Conservation (phyloP, 2,888 invertebrate species). For the Ceriagrion tenellum region DNA sequence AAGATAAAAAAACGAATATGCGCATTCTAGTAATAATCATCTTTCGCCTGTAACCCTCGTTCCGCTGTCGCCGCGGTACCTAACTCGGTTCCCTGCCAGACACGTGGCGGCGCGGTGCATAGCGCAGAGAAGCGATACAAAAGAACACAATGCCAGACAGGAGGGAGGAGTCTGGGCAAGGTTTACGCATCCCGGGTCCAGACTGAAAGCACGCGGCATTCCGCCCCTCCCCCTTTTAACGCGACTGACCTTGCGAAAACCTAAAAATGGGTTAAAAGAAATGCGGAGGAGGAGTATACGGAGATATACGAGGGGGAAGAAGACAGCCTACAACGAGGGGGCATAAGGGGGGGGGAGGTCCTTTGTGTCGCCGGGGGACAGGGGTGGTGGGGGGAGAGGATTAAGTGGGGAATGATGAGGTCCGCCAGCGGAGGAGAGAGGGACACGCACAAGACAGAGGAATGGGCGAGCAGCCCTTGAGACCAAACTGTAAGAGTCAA, state of each 20-base stretch:
- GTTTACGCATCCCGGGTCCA: not conserved
- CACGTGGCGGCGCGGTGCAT: not conserved
- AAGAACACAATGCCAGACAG: too few species aligned
- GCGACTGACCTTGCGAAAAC: not conserved
- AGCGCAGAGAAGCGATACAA: not conserved
- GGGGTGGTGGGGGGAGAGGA: not conserved
- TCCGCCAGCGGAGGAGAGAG: not conserved
- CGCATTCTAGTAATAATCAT: not conserved
- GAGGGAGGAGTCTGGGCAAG: not conserved
- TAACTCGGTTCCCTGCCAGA: not conserved
- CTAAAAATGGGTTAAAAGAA: not conserved
- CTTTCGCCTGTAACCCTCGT: not conserved
- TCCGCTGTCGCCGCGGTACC: not conserved
- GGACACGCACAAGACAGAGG: not conserved
- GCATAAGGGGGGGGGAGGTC: not conserved
- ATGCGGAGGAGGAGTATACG: too few species aligned
- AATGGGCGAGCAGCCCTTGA: not conserved
- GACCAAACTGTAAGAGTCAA: not conserved
- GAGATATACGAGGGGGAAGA: too few species aligned
- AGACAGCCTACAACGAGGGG: not conserved
- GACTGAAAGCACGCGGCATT: not conserved
- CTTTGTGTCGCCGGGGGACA: too few species aligned
- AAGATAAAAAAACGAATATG: not conserved
- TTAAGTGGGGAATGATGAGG: not conserved
- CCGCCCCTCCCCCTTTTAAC: not conserved